Evolutionary conservation across 2,797 vertebrate species (phyloP).

Genomic region (Sebastes paucispinis): DNA sequence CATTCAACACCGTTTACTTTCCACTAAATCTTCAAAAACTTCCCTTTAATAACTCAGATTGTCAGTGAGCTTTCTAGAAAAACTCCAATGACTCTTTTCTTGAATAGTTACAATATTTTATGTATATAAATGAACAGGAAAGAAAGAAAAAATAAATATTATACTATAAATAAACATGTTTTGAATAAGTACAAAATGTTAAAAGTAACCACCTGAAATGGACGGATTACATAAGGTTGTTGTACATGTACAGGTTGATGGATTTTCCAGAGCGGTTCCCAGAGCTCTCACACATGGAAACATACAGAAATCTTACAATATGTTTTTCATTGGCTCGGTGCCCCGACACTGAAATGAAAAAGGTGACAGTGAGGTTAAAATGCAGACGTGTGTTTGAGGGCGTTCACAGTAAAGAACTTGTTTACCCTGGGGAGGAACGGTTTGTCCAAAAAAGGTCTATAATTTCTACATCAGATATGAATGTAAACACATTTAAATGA

Average conservation of each 20-base stretch:
- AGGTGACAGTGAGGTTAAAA: neutral
- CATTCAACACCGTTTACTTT: neutral
- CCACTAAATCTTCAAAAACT: neutral
- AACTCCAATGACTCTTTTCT: neutral
- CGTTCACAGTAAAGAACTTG: neutral
- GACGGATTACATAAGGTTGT: neutral
- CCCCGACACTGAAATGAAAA: neutral
- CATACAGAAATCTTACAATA: neutral
- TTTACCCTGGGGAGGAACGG: neutral
- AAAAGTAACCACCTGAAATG: neutral
- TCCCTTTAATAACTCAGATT: neutral
- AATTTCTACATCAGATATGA: neutral
- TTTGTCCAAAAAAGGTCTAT: neutral
- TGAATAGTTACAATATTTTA: neutral
- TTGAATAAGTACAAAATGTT: neutral
- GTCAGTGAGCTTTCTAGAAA: neutral
- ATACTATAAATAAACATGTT: neutral
- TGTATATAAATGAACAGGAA: neutral
- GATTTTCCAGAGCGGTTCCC: slow-evolving; percentile 26
- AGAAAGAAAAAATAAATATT: neutral
- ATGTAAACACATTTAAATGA: neutral
- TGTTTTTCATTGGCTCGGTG: neutral
- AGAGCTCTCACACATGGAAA: slow-evolving; percentile 15
- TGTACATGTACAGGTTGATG: slow-evolving; percentile 2
- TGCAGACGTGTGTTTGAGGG: neutral